Evolutionary conservation across 1,140 invertebrate species (phyloP).

Genomic region (Nomia melanderi): DNA sequence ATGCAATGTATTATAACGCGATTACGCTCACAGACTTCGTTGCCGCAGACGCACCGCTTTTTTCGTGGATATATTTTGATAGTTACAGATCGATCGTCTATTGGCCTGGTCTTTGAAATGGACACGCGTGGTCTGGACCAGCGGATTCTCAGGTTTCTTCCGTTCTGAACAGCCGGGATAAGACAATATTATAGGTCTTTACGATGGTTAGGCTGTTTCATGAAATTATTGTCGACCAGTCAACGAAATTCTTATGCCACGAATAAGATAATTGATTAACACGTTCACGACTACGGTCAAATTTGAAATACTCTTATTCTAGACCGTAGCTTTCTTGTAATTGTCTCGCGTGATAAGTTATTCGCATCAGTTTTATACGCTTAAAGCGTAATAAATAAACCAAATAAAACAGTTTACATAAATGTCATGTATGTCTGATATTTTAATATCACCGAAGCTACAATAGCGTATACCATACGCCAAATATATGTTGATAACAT

Average conservation of each 20-base stretch:
- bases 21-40: slow-evolving; percentile 67
- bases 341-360: no score
- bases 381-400: no score
- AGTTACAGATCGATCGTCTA: slow-evolving; percentile 33
- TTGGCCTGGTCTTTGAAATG: slow-evolving; percentile 21
- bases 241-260: background rate
- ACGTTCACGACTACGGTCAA: no score
- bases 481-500: no score
- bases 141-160: background rate
- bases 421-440: no score
- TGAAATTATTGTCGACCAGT: background rate
- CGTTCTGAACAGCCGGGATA: background rate
- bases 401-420: no score
- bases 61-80: slow-evolving; percentile 30
- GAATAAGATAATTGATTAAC: slow-evolving; percentile 5
- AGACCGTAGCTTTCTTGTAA: no score
- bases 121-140: background rate
- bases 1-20: slow-evolving; percentile 27
- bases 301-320: no score
- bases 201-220: background rate
- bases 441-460: no score
- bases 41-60: slow-evolving; percentile 64
- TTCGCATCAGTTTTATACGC: no score
- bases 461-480: no score
- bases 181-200: background rate